Conservation (phyloP, 92 coral and sea anemone species). For the Zoanthus gigantus region DNA sequence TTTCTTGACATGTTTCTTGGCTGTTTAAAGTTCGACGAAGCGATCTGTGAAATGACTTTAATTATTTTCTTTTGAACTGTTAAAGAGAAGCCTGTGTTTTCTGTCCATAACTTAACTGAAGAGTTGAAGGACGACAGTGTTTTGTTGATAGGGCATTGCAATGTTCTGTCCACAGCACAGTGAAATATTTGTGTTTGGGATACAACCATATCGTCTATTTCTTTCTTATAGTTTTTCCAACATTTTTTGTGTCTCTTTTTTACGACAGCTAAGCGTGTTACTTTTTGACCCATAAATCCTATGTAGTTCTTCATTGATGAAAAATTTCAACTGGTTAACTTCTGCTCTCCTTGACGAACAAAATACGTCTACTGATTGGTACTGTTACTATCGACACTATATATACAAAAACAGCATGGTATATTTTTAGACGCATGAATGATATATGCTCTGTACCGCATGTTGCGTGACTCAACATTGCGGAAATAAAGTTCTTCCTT, state of each 20-base stretch:
- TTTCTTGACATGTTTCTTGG: slow-evolving; percentile 9
- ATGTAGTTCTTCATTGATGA: not conserved
- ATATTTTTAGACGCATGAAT: not conserved
- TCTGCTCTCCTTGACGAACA: not conserved
- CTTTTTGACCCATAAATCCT: slow-evolving; percentile 24
- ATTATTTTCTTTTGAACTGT: slow-evolving; percentile 6
- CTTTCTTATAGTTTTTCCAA: slow-evolving; percentile 35
- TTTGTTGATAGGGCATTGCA: slow-evolving; percentile 5
- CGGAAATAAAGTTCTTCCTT: slow-evolving; percentile 8
- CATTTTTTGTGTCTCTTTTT: slow-evolving; percentile 28
- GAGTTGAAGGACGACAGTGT: not conserved
- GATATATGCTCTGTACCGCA: not conserved
- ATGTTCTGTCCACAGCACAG: not conserved
- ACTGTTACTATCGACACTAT: not conserved
- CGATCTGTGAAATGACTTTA: slow-evolving; percentile 4
- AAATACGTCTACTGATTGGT: not conserved
- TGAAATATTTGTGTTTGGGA: slow-evolving; percentile 19
- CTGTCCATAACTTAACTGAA: slow-evolving; percentile 10
- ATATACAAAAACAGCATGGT: not conserved
- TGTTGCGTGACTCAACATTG: not conserved
- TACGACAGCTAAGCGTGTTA: slow-evolving; percentile 11
- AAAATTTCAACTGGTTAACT: not conserved
- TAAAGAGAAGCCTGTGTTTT: slow-evolving; percentile 4
- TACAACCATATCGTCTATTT: slow-evolving; percentile 16
- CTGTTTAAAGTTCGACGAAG: slow-evolving; percentile 9